These are phyloP conservation scores for Papilio polytes DNA, from an alignment of 1,140 invertebrate species.

Conservation along the genomic window DNA sequence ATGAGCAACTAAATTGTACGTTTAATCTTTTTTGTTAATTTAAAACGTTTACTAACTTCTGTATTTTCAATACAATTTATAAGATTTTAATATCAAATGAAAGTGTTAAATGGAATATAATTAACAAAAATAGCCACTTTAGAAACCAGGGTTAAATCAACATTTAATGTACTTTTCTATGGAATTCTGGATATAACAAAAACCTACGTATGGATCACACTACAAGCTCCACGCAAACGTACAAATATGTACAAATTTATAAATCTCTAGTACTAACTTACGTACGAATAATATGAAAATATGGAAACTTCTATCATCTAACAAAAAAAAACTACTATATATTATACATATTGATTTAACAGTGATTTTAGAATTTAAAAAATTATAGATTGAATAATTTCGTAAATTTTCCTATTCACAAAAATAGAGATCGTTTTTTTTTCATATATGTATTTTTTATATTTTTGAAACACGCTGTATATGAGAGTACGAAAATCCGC, in stretches of 20 bases:
- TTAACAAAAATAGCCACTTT: not conserved
- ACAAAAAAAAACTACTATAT: conserved; percentile 30
- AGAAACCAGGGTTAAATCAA: not conserved
- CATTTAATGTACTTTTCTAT: conserved; percentile 37
- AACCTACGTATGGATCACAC: conserved; percentile 42
- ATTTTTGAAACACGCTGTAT: conserved; percentile 29
- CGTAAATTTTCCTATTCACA: conserved; percentile 36
- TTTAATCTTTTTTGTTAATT: not conserved
- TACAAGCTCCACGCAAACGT: conserved; percentile 51
- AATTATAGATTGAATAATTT: conserved; percentile 30
- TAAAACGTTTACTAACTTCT: too few species aligned
- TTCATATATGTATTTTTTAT: conserved; percentile 29
- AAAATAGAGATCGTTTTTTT: conserved; percentile 39
- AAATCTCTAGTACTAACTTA: conserved; percentile 41
- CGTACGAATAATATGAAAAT: conserved; percentile 58
- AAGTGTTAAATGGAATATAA: not conserved
- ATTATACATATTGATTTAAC: conserved; percentile 36
- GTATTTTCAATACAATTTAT: not conserved
- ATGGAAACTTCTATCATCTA: conserved; percentile 50
- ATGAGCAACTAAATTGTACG: conserved; percentile 3
- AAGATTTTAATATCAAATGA: not conserved
- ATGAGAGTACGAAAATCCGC: conserved; percentile 5
- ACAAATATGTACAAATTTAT: conserved; percentile 59
- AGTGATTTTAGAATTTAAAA: conserved; percentile 25
- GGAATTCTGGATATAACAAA: conserved; percentile 40